Conservation (phyloP, 2,797 vertebrate genomes). For the Buceros bicornis region DNA sequence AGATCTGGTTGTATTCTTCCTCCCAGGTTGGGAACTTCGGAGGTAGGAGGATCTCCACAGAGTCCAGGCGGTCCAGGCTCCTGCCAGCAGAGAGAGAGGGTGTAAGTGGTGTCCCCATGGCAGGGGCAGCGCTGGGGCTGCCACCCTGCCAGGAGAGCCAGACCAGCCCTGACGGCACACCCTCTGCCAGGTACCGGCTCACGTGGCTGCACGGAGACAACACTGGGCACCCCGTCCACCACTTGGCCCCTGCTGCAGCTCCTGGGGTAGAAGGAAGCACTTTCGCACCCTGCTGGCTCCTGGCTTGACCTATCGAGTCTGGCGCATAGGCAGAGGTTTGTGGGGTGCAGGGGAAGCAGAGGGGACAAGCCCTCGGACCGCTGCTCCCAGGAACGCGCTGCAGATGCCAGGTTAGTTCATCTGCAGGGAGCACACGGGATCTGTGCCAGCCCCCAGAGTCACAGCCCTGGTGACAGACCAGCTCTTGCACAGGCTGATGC, state of each 20-base stretch:
- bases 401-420: not conserved
- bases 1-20: constrained; percentile 93
- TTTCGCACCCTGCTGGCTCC: not conserved
- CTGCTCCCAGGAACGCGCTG: not conserved
- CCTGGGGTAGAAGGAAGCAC: not conserved
- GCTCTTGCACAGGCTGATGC: not conserved
- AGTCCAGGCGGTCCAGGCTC: constrained; percentile 96
- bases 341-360: not conserved
- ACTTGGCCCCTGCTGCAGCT: not conserved
- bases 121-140: not conserved
- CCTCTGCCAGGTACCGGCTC: not conserved
- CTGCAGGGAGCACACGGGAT: not conserved
- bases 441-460: not conserved
- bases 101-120: not conserved
- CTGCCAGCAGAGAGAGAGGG: constrained; percentile 76
- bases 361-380: fast-evolving
- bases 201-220: fast-evolving
- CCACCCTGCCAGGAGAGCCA: not conserved
- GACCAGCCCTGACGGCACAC: not conserved
- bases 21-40: constrained; percentile 93
- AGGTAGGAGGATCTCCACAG: constrained; percentile 87
- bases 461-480: not conserved
- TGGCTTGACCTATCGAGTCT: not conserved
- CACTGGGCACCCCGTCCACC: fast-evolving
- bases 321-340: not conserved